Base-by-base conservation (phyloP, 2,797 vertebrate species). In the Danio tinwini region DNA sequence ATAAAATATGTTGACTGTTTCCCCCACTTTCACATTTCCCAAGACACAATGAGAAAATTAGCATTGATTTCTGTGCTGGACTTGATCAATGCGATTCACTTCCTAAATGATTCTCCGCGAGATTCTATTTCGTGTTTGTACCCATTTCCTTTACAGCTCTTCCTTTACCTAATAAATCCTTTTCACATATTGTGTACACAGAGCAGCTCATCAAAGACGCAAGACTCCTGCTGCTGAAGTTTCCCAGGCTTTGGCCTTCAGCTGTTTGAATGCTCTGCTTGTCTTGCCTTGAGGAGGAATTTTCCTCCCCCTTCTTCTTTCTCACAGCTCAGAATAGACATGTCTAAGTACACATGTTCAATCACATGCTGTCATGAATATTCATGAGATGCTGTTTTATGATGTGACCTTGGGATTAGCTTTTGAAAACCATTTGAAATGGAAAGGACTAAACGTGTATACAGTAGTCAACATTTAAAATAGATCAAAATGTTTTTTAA, bases 241-340 rank as follows among this genome's bases (percentile, higher is more conserved):
- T 85, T 86, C 86, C 78, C 81, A 87, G 82, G 81, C 75, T 82
- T 64, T 40, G 29, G 12, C 72, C 55, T 82, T 82, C 70, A 81
- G 40, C 47, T 59, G 11, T 67, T 62, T 86, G 49, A 85, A 79
- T 82, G 71, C 56, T 80, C 67, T 68, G 58, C 65, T 76, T 78
- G 64, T 83, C 47, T 69, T 65, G 47, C 55, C 50, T 83, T 59
- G 47, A 70, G 53, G 37, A 74, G 42, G 67, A 77, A 81, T 84
- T 70, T 76, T 5, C 59, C 80, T 63, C 39, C 65, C 45, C 76
- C 56, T 21, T 78, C 53, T 50, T 44, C 81, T 77, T 73, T 40
- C 47, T 76, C 52, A 44, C 78, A 64, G 45, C 65, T 68, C 63
- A 62, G 58, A n/a, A 65, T n/a, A 68, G 71, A 56, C 44, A 29